Evolutionary conservation across 2,113 vertebrate genomes (phyloP), one percentile per base, ranked within the genome.

Genomic region (Hippocampus abdominalis): DNA sequence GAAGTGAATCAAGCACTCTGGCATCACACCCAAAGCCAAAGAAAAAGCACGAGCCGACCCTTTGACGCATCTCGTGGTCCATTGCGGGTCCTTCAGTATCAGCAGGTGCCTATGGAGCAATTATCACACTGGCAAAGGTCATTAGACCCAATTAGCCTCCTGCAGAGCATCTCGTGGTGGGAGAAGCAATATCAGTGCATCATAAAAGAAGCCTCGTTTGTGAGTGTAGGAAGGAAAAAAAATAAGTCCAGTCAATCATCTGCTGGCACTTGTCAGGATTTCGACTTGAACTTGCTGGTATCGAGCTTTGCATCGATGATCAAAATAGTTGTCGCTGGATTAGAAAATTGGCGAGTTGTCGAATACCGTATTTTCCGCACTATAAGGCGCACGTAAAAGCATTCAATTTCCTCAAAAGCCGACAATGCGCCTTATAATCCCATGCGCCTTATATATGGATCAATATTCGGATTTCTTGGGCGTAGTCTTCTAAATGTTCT

Each of bases 221-320:
- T 70, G 83, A 64, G 70, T 51, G 71, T 75, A 80, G 77, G 80
- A 84, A 76, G 73, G 66, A 81, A 84, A 53, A 10, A 10, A 88
- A 89, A 83, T 83, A 87, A 86, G 79, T 81, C 82, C 63, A 74
- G 87, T 81, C 81, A 85, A 87, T 89, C 86, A 87, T 86, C 81
- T 80, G 70, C 70, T 85, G 77, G 79, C 80, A 86, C 78, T 83
- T 89, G 84, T 90, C 87, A 86, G 81, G 81, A 74, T 80, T 79
- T 87, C 89, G 86, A 57, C 81, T 89, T 89, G 84, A 83, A 85
- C 80, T 84, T 84, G 85, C 84, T 83, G 78, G 78, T 81, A 85
- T 90, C 61, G 73, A 83, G 89, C 83, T 84, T 16, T 18, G 84
- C 82, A 32, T 36, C 46, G 18, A 49, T 18, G 16, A 49, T 49